Evolutionary conservation across 2,888 invertebrate species (phyloP), one percentile per base, ranked within the genome.

Genomic region (Acanthosepion pharaonis): DNA sequence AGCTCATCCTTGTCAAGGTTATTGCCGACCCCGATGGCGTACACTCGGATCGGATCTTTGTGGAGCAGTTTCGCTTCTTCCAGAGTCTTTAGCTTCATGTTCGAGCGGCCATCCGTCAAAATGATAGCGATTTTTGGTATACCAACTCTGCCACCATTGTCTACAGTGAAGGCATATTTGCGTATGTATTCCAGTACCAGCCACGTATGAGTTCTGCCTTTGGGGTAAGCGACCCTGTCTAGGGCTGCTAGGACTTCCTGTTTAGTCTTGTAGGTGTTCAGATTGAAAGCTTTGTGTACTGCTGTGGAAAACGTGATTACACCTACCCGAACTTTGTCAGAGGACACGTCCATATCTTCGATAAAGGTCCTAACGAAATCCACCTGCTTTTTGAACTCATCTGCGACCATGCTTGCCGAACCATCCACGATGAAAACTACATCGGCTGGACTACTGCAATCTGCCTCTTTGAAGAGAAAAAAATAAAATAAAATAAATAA

Each of bases 401-500:
- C 94, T 0, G 93, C 94, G 96, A 96, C 96, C 91, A 97, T 97
- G 94, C 96, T 97, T 42, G 95, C 95, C 8, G 97, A 97, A 8
- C 96, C 95, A 94, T 96, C 96, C 78, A 96, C 94, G n/a, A 96
- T 94, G 95, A 96, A 96, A 51, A 97, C 96, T 18, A 96, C 94
- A 94, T 96, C 96, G 20, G 97, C 96, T 9, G 96, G 95, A 64
- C 96, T 95, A 55, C 96, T 96, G 42, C 96, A 96, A 11, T 93
- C 93, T 23, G 2, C 15, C 0, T 49, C 48, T 92, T 92, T 51
- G 8, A 92, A 49, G 51, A n/a, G 6, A 49, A 92, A 92, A 33
- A 42, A 25, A 51, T 25, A 6, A 92, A 92, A 33, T 11, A 92
- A 92, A 20, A 6, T 5, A 92, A 92, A 33, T 11, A 92, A 92